Conservation (phyloP, 2,888 invertebrate genomes). For the Altica lythri region DNA sequence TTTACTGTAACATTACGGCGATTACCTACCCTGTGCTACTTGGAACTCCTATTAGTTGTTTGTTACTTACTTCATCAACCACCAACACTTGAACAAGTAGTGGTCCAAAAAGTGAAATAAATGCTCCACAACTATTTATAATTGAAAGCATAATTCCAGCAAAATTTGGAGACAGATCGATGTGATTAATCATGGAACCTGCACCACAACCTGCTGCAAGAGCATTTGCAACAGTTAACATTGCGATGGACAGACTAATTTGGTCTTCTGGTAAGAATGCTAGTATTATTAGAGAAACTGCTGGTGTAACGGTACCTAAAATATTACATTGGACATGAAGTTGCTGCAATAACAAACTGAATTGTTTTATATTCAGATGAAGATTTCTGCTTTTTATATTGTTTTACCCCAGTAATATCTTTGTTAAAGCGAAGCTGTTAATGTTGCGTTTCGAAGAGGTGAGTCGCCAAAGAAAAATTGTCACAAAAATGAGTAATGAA, state of each 20-base stretch:
- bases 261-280: conserved; percentile 6
- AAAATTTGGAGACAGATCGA: conserved; percentile 23
- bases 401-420: too few relatives aligned
- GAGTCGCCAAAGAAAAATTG: too few relatives aligned
- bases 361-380: too few relatives aligned
- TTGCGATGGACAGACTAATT: conserved; percentile 13
- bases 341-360: too few relatives aligned
- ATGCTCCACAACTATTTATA: conserved; percentile 2
- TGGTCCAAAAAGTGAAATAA: conserved; percentile 18
- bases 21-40: too few relatives aligned
- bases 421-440: too few relatives aligned
- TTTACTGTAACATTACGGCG: too few relatives aligned
- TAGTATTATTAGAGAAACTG: conserved; percentile 6
- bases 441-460: too few relatives aligned
- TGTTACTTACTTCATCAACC: conserved; percentile 2
- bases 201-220: background rate
- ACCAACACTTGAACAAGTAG: conserved; percentile 15
- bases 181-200: conserved; percentile 16
- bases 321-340: too few relatives aligned
- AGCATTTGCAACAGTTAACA: conserved; percentile 13
- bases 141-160: conserved; percentile 21
- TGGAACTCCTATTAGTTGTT: too few relatives aligned
- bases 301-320: conserved; percentile 12
- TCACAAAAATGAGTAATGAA: background rate
- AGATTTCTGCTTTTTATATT: too few relatives aligned